Conservation (phyloP, 2,113 vertebrate genomes). For the Zeus faber region DNA sequence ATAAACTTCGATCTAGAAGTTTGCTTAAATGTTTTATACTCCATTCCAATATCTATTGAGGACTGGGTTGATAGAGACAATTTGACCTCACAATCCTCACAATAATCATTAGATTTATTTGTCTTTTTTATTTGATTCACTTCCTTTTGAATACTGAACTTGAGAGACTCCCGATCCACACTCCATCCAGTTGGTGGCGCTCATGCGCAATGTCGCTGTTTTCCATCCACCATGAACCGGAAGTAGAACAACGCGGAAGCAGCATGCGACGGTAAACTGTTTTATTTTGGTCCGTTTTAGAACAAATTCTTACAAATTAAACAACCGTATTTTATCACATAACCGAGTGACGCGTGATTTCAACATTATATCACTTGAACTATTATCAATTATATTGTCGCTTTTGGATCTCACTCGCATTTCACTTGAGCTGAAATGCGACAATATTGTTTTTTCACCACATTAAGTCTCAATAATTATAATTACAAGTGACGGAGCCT, state of each 20-base stretch:
- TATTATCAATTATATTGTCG: background rate
- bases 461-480: no score
- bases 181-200: background rate
- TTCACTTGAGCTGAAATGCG: no score
- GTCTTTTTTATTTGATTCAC: background rate
- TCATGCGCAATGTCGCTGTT: slow-evolving; percentile 2
- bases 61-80: no score
- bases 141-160: background rate
- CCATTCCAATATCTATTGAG: no score
- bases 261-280: slow-evolving; percentile 70
- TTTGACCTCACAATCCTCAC: no score
- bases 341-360: background rate
- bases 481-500: no score
- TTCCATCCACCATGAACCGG: slow-evolving; percentile 68
- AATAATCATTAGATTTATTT: background rate
- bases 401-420: no score
- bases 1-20: no score
- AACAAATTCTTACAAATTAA: accelerated
- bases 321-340: background rate
- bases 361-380: background rate
- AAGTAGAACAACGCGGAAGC: slow-evolving; percentile 24
- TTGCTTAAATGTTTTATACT: no score
- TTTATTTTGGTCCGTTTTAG: background rate
- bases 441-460: no score
- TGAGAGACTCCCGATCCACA: background rate